A percentile compares a stretch with the other conserved stretches of the same genome.
Evolutionary conservation across 2,888 invertebrate species (phyloP).

Genomic region (Conchocele bisecta): DNA sequence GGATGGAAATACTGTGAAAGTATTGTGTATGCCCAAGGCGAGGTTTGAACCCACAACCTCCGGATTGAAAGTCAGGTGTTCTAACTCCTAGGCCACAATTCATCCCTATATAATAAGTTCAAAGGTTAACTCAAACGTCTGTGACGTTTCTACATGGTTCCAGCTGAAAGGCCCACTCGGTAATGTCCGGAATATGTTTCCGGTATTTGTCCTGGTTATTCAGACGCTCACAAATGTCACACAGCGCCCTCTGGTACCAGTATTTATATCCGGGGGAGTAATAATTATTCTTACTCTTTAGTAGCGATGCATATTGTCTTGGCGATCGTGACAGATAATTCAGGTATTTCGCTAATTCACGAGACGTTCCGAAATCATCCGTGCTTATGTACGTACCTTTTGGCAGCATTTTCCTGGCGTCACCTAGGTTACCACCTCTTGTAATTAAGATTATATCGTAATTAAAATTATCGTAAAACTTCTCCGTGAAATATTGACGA

Average conservation of each 20-base stretch:
- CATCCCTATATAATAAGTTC: too few relatives aligned
- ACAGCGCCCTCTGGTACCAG: conserved; percentile 39
- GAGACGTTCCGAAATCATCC: conserved; percentile 27
- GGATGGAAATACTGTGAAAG: too few relatives aligned
- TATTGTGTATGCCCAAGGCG: too few relatives aligned
- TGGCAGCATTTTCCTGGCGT: conserved; percentile 9
- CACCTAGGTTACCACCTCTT: conserved; percentile 24
- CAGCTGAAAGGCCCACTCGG: too few relatives aligned
- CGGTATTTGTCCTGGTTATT: conserved; percentile 24
- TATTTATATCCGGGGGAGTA: conserved; percentile 24
- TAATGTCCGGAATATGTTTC: conserved; percentile 36
- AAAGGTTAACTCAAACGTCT: too few relatives aligned
- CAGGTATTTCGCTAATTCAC: conserved; percentile 33
- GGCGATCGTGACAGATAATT: conserved; percentile 18
- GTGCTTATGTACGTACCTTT: conserved; percentile 32
- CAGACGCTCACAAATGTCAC: conserved; percentile 31
- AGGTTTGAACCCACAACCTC: too few relatives aligned
- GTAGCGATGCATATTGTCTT: conserved; percentile 21
- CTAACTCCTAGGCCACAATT: too few relatives aligned
- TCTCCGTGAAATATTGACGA: conserved; percentile 44
- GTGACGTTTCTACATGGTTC: too few relatives aligned
- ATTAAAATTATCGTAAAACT: conserved; percentile 46
- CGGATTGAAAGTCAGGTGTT: too few relatives aligned
- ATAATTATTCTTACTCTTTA: conserved; percentile 34
- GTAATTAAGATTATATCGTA: conserved; percentile 40